phyloP scores from a whole-genome alignment of 2,888 invertebrate genomes.

The Plebejus argus region DNA sequence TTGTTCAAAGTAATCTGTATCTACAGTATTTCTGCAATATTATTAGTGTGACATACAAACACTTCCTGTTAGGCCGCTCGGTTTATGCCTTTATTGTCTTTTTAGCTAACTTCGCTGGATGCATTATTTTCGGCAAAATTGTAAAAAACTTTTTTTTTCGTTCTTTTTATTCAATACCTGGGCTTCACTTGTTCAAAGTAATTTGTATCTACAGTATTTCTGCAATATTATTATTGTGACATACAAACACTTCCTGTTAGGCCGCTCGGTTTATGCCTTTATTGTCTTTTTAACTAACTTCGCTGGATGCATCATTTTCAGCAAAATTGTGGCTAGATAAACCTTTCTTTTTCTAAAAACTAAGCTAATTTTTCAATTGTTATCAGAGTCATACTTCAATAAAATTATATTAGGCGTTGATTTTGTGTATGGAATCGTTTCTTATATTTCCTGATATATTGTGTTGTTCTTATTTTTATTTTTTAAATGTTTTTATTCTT shows the following conservation, averaged over 20 bases:
- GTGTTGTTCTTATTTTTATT: no score
- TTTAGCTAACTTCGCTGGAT: slow-evolving; percentile 47
- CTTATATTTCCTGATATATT: no score
- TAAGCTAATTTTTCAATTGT: no score
- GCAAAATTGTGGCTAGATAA: slow-evolving; percentile 35
- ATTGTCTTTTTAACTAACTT: slow-evolving; percentile 63
- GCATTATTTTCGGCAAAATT: slow-evolving; percentile 40
- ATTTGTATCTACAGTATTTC: neutral
- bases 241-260: slow-evolving; percentile 52
- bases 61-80: slow-evolving; percentile 56
- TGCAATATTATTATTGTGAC: no score
- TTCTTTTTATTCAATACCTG: neutral
- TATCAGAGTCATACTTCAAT: no score
- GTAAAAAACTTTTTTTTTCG: slow-evolving; percentile 5
- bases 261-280: slow-evolving; percentile 55
- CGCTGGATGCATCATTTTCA: slow-evolving; percentile 44
- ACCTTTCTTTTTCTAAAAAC: no score
- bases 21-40: no score
- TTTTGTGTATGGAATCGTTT: no score
- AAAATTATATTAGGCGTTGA: no score
- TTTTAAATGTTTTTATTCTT: no score
- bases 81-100: slow-evolving; percentile 62
- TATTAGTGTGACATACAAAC: slow-evolving; percentile 32
- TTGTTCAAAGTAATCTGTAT: neutral
- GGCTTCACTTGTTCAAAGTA: neutral